Base-by-base conservation (phyloP, 2,888 invertebrate genomes). In the Caenorhabditis virilis region DNA sequence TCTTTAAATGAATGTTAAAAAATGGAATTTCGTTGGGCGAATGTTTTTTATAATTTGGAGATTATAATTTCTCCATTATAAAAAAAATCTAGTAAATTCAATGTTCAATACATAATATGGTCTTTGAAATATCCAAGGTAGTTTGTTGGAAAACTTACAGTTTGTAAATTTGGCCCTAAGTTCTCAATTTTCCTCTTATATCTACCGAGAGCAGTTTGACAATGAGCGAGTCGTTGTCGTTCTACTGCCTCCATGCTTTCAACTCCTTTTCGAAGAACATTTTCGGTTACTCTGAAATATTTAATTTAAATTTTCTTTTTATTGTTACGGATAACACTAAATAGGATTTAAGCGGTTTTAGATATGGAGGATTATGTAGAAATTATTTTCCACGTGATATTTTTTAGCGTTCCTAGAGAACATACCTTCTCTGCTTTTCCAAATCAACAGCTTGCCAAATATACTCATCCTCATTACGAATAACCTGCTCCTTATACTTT, bases 211-310 rank as follows among this genome's bases (percentile, higher is more conserved):
- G 77, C 77, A 15, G 75, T 74, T 42, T 77, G 74, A 33, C 67
- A 69, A 55, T 77, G 77, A 15, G 74, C 75, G 43, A 77, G 46
- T 42, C 77, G 47, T 45, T 77, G 74, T 54, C 71, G 57, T 53
- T 77, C 77, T n/a, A 77, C 74, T 7, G 68, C 63, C 45, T 77
- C 77, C 60, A 77, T 45, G 53, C 71, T 72, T 45, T 69, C 71
- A 9, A 75, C 75, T 16, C 75, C 77, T 43, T 74, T 72, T 20
- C 71, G 53, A 9, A 76, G 52, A 13, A 74, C 71, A 48, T 66
- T 69, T 52, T 74, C 72, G 0, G 69, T 70, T 39, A 67, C 61
- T 47, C 73, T 69, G 49, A n/a, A 62, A 48, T n/a, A 27, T 42
- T 42, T 15, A 20, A 9, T 42, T 39, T 39, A 18, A 5, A 39